Base-by-base conservation (phyloP, 2,797 vertebrate genomes). In the Acrocephalus scirpaceus region DNA sequence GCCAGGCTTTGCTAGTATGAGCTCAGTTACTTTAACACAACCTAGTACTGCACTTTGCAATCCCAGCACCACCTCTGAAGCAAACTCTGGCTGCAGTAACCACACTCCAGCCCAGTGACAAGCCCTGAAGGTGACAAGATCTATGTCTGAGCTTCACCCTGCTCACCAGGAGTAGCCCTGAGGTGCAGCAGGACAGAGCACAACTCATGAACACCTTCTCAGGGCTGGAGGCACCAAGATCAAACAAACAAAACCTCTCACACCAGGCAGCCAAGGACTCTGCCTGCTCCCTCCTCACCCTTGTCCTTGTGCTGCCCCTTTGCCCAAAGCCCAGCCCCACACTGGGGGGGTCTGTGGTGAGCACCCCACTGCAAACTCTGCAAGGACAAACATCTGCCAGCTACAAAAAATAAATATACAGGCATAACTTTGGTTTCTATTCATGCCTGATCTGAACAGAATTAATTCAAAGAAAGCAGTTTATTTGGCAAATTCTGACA, bases 231-330 rank as follows among this genome's bases (percentile, higher is more conserved):
- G 34, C 64, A 79, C 21, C 0, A 0, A 73, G 77, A 75, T 48
- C 44, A 71, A 44, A 69, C 22, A 50, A 14, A 87, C 30, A 65
- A 30, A 54, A 36, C 5, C 57, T 23, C 38, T 25, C 30, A 23
- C 18, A 8, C 4, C 0, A 0, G 20, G 14, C 11, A 70, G 14
- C 7, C 29, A 42, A 48, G 45, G 26, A 23, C 7, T 47, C 38
- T 4, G 13, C 15, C 29, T 30, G 54, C 50, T 73, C 29, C 7
- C 6, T 13, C 5, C 3, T 26, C 11, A 12, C 3, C 11, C 10
- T 21, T 21, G 9, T 10, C 25, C 58, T 34, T 53, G 57, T 30
- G 13, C 53, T 69, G 21, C 23, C 7, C 47, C 23, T 51, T 11
- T 36, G 48, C 57, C 53, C 58, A 62, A 7, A 15, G 3, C 44